Evolutionary conservation across 1,140 invertebrate species (phyloP).

Genomic region (Lordiphosa stackelbergi): DNA sequence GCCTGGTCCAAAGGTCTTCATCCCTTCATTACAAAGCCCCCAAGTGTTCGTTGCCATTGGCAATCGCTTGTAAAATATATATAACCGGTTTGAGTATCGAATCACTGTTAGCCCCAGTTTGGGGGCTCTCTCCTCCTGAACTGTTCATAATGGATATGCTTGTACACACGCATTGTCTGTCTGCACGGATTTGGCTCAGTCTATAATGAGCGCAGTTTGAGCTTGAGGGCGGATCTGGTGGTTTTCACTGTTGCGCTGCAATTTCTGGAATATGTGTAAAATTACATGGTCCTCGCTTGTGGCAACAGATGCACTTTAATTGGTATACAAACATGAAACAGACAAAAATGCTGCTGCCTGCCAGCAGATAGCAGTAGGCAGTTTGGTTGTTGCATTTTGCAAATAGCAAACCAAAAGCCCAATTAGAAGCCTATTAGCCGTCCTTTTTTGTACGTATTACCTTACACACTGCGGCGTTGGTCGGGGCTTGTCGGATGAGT

Average conservation of each 20-base stretch:
- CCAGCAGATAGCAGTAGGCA: slow-evolving; percentile 11
- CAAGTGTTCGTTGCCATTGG: too few relatives aligned
- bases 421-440: slow-evolving; percentile 69
- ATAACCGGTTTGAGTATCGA: too few relatives aligned
- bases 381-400: slow-evolving; percentile 1
- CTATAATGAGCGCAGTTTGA: slow-evolving; percentile 41
- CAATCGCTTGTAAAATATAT: too few relatives aligned
- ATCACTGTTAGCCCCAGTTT: neutral
- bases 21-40: too few relatives aligned
- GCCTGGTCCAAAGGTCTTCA: too few relatives aligned
- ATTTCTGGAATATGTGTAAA: slow-evolving; percentile 43
- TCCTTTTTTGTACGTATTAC: too few relatives aligned
- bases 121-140: slow-evolving; percentile 1
- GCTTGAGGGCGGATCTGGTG: slow-evolving; percentile 37
- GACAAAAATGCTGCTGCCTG: slow-evolving; percentile 3
- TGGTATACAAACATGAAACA: slow-evolving; percentile 41
- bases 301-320: slow-evolving; percentile 66
- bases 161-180: slow-evolving; percentile 1
- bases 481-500: too few relatives aligned
- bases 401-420: slow-evolving; percentile 26
- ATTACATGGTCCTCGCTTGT: slow-evolving; percentile 49
- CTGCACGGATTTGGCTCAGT: slow-evolving; percentile 33
- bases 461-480: too few relatives aligned
- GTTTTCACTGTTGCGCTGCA: neutral
- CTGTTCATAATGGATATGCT: neutral